phyloP scores from a whole-genome alignment of 53 echinoderm and acorn worm genomes.

The Holothuria leucospilota region DNA sequence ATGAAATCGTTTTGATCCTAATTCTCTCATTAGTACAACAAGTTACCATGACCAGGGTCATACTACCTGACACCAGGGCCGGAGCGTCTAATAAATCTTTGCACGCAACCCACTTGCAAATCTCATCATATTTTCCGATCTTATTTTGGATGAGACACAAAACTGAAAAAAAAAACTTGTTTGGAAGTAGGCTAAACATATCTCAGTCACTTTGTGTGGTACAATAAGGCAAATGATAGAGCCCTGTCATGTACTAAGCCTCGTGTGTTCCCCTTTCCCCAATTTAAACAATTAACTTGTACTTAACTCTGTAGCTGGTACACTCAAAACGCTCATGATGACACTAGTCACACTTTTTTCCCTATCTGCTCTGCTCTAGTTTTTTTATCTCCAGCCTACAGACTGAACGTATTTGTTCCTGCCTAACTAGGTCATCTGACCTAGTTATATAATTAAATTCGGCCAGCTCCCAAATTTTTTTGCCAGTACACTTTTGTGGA shows the following conservation, averaged over 20 bases:
- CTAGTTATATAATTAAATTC: conserved; percentile 53
- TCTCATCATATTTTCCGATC: too few species aligned
- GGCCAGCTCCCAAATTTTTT: conserved; percentile 38
- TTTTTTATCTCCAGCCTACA: conserved; percentile 35
- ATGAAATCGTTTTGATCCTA: too few species aligned
- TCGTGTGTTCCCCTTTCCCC: conserved; percentile 30
- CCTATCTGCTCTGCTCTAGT: conserved; percentile 21
- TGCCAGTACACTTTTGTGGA: conserved; percentile 44
- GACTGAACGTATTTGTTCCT: conserved; percentile 42
- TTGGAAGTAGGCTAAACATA: conserved; percentile 23
- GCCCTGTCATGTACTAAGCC: neutral
- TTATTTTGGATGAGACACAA: too few species aligned
- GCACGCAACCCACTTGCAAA: too few species aligned
- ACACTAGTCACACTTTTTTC: conserved; percentile 8
- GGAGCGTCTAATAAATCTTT: too few species aligned
- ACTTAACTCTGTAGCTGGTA: conserved; percentile 21
- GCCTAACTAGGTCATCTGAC: conserved; percentile 47
- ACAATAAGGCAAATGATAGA: neutral
- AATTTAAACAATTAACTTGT: conserved; percentile 46
- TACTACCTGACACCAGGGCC: too few species aligned
- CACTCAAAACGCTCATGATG: conserved; percentile 3
- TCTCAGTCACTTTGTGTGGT: neutral
- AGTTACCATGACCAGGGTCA: too few species aligned
- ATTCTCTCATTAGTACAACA: too few species aligned
- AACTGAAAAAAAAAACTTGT: too few species aligned